These are phyloP conservation scores for Drosophila pectinifera DNA, from an alignment of 1,140 invertebrate genomes.

Conservation along the genomic window DNA sequence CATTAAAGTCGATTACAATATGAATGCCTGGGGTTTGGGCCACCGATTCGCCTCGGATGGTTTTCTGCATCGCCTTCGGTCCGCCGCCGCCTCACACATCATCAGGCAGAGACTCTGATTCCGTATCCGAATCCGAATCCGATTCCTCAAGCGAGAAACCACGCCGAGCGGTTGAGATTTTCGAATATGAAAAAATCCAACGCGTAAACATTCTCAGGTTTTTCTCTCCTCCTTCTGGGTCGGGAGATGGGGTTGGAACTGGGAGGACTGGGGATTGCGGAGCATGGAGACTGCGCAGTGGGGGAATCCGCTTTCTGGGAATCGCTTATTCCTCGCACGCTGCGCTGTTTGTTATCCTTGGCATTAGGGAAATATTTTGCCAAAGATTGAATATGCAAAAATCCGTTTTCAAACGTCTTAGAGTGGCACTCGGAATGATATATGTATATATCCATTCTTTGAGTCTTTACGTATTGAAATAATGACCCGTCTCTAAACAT, in stretches of 20 bases:
- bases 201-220: slow-evolving; percentile 42
- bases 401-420: background rate
- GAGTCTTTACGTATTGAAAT: no score
- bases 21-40: slow-evolving; percentile 51
- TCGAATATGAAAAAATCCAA: slow-evolving; percentile 26
- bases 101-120: slow-evolving; percentile 30
- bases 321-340: slow-evolving; percentile 48
- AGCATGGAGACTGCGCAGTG: slow-evolving; percentile 45
- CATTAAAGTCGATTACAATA: slow-evolving; percentile 85
- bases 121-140: slow-evolving; percentile 5
- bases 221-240: slow-evolving; percentile 4
- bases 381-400: slow-evolving; percentile 36
- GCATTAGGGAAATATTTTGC: slow-evolving; percentile 36
- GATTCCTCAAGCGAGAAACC: slow-evolving; percentile 53
- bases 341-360: slow-evolving; percentile 44
- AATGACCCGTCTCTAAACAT: background rate
- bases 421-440: background rate
- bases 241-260: background rate
- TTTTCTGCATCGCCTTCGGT: slow-evolving; percentile 26
- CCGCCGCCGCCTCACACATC: slow-evolving; percentile 54
- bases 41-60: slow-evolving; percentile 20
- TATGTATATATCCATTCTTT: no score
- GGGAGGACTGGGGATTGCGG: background rate
- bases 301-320: background rate
- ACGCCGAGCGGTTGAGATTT: slow-evolving; percentile 22